A percentile compares a stretch with the other conserved stretches of the same genome.
phyloP scores from a whole-genome alignment of 2,113 vertebrate genomes.

The Malurus cyaneus region DNA sequence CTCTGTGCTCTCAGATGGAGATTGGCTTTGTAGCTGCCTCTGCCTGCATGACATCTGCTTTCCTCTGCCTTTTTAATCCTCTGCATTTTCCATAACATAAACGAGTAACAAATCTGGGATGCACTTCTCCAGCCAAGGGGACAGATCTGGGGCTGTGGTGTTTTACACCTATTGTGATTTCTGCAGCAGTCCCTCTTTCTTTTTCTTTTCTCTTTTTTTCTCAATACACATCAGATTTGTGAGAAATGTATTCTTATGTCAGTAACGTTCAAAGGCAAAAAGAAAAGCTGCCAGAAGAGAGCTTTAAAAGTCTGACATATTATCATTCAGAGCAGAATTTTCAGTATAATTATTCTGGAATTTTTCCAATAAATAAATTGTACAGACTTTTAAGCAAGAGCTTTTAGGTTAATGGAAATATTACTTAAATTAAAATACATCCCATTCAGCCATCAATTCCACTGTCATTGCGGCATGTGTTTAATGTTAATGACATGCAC shows the following conservation, averaged over 20 bases:
- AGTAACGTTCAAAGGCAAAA: background rate
- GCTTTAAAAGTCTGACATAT: conserved; percentile 20
- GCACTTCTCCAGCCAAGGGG: background rate
- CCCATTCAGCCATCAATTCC: conserved; percentile 66
- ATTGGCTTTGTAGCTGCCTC: background rate
- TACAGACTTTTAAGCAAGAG: conserved; percentile 64
- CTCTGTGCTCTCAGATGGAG: background rate
- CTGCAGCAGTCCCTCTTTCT: background rate
- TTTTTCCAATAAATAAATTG: conserved; percentile 71
- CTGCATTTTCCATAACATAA: conserved; percentile 10
- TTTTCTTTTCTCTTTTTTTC: background rate
- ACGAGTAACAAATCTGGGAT: background rate
- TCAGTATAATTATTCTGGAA: conserved; percentile 43
- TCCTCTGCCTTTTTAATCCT: background rate
- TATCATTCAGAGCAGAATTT: conserved; percentile 59
- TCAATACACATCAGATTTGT: background rate
- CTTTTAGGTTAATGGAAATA: conserved; percentile 72
- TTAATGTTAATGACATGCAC: conserved; percentile 52
- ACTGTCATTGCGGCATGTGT: conserved; percentile 39
- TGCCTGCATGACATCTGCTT: background rate
- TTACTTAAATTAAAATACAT: conserved; percentile 67
- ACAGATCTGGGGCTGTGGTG: background rate
- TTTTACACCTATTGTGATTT: background rate
- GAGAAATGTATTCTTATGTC: conserved; percentile 26
- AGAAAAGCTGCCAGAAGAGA: conserved; percentile 17